Base-by-base conservation (phyloP, 2,797 vertebrate species). In the Leptatherina wallacei region DNA sequence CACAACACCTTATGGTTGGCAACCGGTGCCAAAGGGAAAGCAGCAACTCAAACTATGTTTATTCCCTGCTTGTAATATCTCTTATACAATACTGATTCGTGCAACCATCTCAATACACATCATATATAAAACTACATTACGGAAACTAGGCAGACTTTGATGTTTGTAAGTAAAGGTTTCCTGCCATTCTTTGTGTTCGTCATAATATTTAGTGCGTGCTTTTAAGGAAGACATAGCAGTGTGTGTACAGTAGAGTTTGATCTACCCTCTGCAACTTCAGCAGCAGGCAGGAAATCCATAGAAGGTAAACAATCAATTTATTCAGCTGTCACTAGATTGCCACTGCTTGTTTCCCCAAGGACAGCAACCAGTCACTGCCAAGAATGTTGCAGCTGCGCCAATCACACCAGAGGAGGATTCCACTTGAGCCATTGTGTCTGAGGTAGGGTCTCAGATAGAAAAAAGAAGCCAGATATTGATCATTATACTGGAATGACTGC, bases 1-100 rank as follows among this genome's bases (percentile, higher is more conserved):
- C 87, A 89, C 88, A 86, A 87, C 89, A 90, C 89, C 92, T 92
- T 91, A 89, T 89, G 90, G 76, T 86, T 86, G 75, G 84, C 82
- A 83, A 87, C 85, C 79, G 78, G 74, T 83, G 86, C 86, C 89
- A 65, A 85, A 89, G 86, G 86, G 88, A 54, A 85, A 80, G 77
- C 64, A 61, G 66, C 66, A 65, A 78, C 61, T 69, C 71, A 76
- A 42, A 75, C 74, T 52, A 64, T 80, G 78, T 73, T 69, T 68
- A 73, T 74, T 75, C 75, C 61, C 71, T 54, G 65, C 47, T 13
- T 54, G 61, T 29, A 47, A 66, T 61, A 27, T 76, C 56, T 71
- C 47, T 20, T 55, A 70, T 52, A 65, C 10, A 29, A 51, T 22
- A 60, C 38, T 18, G 35, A n/a, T 32, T 51, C 12, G 4, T 49